These are phyloP conservation scores for Enoplosus armatus DNA, from an alignment of 2,797 vertebrate genomes.

Conservation along the genomic window DNA sequence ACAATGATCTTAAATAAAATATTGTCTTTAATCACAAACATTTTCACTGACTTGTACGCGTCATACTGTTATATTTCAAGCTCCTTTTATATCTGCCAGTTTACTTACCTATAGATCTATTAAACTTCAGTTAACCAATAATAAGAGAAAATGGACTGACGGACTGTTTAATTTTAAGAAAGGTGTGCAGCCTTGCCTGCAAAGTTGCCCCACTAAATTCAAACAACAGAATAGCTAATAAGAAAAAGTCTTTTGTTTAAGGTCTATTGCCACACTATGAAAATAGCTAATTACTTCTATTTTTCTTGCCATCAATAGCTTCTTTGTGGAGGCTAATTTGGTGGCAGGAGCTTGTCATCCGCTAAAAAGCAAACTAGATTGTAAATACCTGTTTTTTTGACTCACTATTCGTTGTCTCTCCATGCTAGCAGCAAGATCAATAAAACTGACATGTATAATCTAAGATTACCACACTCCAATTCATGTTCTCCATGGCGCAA, in stretches of 20 bases:
- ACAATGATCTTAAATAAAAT: constrained; percentile 22
- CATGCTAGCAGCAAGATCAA: neutral
- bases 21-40: constrained; percentile 17
- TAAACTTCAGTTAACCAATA: neutral
- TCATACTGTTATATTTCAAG: neutral
- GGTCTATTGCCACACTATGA: neutral
- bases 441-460: neutral
- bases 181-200: neutral
- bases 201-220: neutral
- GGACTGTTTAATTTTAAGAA: neutral
- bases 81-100: neutral
- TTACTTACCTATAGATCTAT: neutral
- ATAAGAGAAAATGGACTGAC: neutral
- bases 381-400: neutral
- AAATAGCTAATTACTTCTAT: neutral
- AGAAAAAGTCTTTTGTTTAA: neutral
- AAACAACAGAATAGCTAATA: neutral
- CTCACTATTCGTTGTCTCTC: neutral
- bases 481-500: neutral
- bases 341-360: neutral
- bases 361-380: neutral
- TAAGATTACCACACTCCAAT: neutral
- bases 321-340: constrained; percentile 7
- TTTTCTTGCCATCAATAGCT: neutral
- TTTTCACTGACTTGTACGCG: neutral